Conservation (phyloP, 2,113 vertebrate species). For the Neoarius graeffei region DNA sequence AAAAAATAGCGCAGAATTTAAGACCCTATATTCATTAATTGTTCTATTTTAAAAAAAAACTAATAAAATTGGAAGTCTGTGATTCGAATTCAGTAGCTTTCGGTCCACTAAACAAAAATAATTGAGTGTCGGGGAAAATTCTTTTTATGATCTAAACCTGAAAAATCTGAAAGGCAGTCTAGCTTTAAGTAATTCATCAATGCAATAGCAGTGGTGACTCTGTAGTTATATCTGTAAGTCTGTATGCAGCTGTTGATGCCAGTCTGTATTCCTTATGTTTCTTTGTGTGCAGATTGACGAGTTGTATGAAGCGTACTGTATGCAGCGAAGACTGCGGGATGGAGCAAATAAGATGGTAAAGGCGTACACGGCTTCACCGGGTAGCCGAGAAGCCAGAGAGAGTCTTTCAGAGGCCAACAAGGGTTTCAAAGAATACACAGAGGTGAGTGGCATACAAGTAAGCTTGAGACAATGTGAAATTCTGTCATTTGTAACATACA, state of each 20-base stretch:
- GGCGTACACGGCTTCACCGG: constrained; percentile 82
- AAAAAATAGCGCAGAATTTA: no score
- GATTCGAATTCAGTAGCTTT: no score
- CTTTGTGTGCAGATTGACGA: constrained; percentile 83
- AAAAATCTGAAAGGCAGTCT: no score
- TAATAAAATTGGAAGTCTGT: no score
- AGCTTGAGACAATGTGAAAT: not conserved
- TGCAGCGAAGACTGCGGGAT: constrained; percentile 88
- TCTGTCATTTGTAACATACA: not conserved
- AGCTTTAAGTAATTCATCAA: not conserved
- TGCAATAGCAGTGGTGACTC: not conserved
- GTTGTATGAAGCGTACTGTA: constrained; percentile 92
- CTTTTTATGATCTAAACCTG: no score
- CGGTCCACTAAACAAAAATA: no score
- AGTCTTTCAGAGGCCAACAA: constrained; percentile 90
- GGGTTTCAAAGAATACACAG: constrained; percentile 93
- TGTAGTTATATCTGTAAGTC: not conserved
- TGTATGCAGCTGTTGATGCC: not conserved
- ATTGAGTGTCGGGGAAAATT: no score
- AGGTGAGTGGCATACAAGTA: constrained; percentile 71
- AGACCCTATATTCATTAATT: no score
- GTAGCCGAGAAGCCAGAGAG: constrained; percentile 88
- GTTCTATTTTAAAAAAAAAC: no score
- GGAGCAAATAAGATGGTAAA: constrained; percentile 96
- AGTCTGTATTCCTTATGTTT: not conserved